A percentile compares a stretch with the other conserved stretches of the same genome.
Conservation (phyloP, 2,888 invertebrate species). For the Calameuta pallipes region DNA sequence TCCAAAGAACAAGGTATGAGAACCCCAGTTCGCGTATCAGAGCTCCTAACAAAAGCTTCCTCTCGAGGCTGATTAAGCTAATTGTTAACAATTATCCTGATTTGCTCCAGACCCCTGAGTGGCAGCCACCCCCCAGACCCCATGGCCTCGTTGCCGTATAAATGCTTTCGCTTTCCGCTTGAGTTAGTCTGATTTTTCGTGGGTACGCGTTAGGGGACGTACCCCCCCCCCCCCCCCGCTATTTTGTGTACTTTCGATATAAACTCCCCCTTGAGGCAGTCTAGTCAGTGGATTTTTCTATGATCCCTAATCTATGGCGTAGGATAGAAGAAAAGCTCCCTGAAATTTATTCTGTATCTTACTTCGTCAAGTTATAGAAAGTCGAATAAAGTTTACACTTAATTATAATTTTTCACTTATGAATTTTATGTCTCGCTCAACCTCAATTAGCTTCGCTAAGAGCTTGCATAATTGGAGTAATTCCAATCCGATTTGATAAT, state of each 20-base stretch:
- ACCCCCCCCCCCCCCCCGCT: neutral
- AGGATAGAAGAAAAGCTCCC: neutral
- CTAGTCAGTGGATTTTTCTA: neutral
- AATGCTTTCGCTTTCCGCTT: conserved; percentile 55
- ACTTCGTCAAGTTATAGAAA: neutral
- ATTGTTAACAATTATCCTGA: conserved; percentile 67
- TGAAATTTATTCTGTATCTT: neutral
- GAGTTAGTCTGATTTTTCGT: conserved; percentile 49
- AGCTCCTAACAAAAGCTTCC: conserved; percentile 59
- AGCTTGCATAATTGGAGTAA: neutral
- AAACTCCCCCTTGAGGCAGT: neutral
- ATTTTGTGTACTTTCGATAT: neutral
- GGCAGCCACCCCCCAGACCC: conserved; percentile 44
- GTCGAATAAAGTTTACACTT: neutral
- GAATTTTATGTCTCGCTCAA: neutral
- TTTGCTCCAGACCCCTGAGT: conserved; percentile 59
- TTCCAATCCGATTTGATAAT: neutral
- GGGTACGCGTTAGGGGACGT: conserved; percentile 16
- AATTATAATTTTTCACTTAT: neutral
- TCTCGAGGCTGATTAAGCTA: conserved; percentile 65
- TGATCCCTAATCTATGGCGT: neutral
- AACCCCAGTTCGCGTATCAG: conserved; percentile 38
- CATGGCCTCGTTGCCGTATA: conserved; percentile 35
- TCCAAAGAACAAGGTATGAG: neutral
- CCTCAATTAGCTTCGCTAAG: neutral